Conservation (phyloP, 2,797 vertebrate genomes). For the Masticophis lateralis region DNA sequence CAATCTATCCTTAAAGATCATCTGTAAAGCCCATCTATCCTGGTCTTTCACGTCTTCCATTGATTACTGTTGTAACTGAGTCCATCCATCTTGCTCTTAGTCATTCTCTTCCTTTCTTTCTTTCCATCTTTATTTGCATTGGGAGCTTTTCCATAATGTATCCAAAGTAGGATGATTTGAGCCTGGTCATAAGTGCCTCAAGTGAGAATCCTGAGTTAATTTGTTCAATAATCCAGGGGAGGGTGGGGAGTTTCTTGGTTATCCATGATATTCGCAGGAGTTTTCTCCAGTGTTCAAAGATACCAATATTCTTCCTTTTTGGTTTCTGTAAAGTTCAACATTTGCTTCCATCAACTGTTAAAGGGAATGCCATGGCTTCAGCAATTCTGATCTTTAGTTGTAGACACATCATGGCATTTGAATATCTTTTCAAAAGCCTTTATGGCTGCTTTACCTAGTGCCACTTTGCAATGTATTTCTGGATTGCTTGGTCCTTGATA, state of each 20-base stretch:
- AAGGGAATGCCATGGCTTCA: neutral
- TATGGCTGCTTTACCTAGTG: neutral
- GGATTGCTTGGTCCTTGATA: neutral
- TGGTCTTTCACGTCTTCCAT: neutral
- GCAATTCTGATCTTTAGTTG: neutral
- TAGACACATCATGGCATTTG: neutral
- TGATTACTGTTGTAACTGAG: neutral
- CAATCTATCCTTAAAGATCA: neutral
- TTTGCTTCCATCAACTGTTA: neutral
- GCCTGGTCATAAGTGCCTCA: neutral
- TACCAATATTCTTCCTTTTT: neutral
- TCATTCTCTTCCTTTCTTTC: neutral
- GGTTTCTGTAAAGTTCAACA: neutral
- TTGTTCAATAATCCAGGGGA: neutral
- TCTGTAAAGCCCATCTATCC: neutral
- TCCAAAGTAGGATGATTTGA: neutral
- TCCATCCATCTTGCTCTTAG: neutral
- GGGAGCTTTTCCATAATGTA: neutral
- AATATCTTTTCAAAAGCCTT: neutral
- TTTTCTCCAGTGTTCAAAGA: neutral
- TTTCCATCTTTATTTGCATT: neutral
- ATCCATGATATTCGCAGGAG: neutral
- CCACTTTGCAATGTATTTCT: neutral
- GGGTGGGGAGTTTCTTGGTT: neutral
- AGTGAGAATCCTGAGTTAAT: neutral